Base-by-base conservation (phyloP, 2,113 vertebrate species). In the Chloroceryle aenea region DNA sequence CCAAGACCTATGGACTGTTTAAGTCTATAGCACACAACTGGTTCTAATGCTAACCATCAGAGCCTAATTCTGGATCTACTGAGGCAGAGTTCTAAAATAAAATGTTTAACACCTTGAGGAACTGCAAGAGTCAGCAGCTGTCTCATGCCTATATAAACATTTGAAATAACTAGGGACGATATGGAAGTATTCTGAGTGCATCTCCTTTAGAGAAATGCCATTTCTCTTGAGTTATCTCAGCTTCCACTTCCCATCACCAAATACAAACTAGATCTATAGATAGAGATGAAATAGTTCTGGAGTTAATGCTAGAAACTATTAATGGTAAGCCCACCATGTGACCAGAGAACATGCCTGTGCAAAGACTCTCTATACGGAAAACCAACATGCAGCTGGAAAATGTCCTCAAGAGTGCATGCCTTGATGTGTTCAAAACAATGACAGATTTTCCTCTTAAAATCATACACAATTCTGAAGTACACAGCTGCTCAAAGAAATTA, bases 251-350 rank as follows among this genome's bases (percentile, higher is more conserved):
- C 94, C 95, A 97, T 95, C 97, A 95, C 92, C 82, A 96, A 96
- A 90, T 84, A 94, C 89, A 97, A 97, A 79, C 89, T 74, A 93
- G 73, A 94, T 97, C 96, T 97, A 97, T 97, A 97, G 97, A 97
- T 96, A 97, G 95, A 94, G 90, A 95, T 55, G 95, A 94, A 97
- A 94, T 96, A 95, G 85, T 92, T 97, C 79, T 86, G 87, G 75
- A 96, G 89, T 90, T 96, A 97, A 96, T 95, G 82, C 69, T 93
- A 63, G 71, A 96, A 95, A 96, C 97, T 97, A 97, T 97, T 96
- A 97, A 97, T 97, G 97, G 97, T 95, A 97, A 96, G 74, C 69
- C 83, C 85, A 90, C 59, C 97, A 96, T 92, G 92, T 97, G 95
- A 96, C 63, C 86, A 75, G 78, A 89, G 85, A 96, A 96, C 96